Percentiles rank a stretch among this genome's conserved stretches.
These are phyloP conservation scores for Eretmodus cyanostictus DNA, from an alignment of 2,113 vertebrate genomes.

Conservation along the genomic window DNA sequence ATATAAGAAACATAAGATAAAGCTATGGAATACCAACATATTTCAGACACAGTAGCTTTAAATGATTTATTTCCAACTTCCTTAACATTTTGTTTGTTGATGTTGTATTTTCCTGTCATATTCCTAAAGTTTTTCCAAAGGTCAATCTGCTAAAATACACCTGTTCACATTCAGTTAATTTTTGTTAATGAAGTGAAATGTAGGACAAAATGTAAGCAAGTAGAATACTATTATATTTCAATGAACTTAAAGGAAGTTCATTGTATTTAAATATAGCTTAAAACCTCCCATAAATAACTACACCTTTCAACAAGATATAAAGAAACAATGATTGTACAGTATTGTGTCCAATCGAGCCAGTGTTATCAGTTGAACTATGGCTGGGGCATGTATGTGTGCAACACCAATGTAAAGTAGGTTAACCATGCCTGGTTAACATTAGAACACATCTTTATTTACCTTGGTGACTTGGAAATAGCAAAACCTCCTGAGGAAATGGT, in stretches of 20 bases:
- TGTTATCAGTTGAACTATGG: neutral
- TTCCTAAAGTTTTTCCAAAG: neutral
- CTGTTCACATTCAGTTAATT: neutral
- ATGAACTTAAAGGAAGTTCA: neutral
- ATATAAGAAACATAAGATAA: neutral
- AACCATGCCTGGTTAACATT: neutral
- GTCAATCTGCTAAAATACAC: neutral
- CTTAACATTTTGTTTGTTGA: neutral
- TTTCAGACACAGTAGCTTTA: neutral
- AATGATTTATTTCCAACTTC: neutral
- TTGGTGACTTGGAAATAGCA: neutral
- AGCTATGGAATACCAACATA: neutral
- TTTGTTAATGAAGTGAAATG: neutral
- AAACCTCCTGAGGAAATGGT: neutral
- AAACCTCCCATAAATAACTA: rapidly evolving
- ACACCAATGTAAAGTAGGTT: neutral
- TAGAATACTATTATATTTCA: neutral
- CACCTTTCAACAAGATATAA: neutral
- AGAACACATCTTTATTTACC: neutral
- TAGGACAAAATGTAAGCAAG: neutral
- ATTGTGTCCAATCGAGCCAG: neutral
- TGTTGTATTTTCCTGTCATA: neutral
- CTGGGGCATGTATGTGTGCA: neutral
- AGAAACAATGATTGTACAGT: neutral
- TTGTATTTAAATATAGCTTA: neutral